phyloP scores from a whole-genome alignment of 1,140 invertebrate genomes.

The Lucilia sericata region DNA sequence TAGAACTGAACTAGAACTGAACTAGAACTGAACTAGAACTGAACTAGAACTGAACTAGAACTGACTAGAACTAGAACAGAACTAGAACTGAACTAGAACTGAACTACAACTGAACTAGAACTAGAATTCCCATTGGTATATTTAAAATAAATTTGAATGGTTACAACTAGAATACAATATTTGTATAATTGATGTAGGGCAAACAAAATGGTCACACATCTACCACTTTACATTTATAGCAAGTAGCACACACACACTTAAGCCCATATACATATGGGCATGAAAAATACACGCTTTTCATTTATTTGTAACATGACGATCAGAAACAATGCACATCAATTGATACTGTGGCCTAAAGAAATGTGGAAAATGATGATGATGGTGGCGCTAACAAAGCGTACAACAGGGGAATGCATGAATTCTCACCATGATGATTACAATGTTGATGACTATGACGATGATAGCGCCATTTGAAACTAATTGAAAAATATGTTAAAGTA shows the following conservation, averaged over 20 bases:
- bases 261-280: not conserved
- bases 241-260: not conserved
- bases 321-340: conserved; percentile 17
- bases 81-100: too few species aligned
- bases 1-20: too few species aligned
- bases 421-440: not conserved
- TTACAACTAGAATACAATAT: too few species aligned
- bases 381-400: not conserved
- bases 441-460: not conserved
- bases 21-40: too few species aligned
- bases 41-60: too few species aligned
- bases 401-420: not conserved
- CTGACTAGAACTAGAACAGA: too few species aligned
- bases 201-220: too few species aligned
- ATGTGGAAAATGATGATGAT: not conserved
- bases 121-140: too few species aligned
- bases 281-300: not conserved
- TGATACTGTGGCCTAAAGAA: not conserved
- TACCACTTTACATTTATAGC: too few species aligned
- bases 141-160: too few species aligned
- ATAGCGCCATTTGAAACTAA: conserved; percentile 10
- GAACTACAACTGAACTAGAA: too few species aligned
- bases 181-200: too few species aligned
- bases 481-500: conserved; percentile 23
- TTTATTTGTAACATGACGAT: not conserved